Conservation (phyloP, 2,113 vertebrate species). For the Delphinus delphis region DNA sequence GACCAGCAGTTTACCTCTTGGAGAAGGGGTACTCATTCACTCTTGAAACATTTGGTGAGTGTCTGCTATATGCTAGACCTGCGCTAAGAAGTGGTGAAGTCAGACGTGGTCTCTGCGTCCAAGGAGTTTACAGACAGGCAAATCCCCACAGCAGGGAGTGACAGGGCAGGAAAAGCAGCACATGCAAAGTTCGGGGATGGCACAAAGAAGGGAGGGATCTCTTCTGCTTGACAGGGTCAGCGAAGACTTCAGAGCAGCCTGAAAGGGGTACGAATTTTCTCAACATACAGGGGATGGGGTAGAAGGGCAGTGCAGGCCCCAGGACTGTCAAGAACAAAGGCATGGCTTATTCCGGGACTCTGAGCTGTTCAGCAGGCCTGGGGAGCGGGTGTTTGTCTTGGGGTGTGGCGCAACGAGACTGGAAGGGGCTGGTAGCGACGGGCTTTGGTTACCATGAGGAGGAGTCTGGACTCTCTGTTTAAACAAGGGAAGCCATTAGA, state of each 20-base stretch:
- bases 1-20: neutral
- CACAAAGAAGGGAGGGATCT: neutral
- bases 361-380: neutral
- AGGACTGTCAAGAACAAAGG: neutral
- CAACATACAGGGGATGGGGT: neutral
- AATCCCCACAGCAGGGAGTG: neutral
- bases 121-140: neutral
- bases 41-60: neutral
- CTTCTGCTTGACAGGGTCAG: neutral
- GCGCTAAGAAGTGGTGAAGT: neutral
- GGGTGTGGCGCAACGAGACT: neutral
- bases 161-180: neutral
- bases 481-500: constrained; percentile 21
- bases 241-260: neutral
- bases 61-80: neutral
- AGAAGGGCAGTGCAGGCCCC: neutral
- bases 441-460: neutral
- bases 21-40: neutral
- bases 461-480: neutral
- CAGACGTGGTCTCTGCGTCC: neutral
- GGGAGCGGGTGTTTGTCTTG: neutral
- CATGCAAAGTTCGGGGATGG: neutral
- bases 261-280: constrained; percentile 15
- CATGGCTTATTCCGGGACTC: neutral
- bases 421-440: neutral